Conservation (phyloP, 2,888 invertebrate species). For the Spatulosminthurus flaviceps region DNA sequence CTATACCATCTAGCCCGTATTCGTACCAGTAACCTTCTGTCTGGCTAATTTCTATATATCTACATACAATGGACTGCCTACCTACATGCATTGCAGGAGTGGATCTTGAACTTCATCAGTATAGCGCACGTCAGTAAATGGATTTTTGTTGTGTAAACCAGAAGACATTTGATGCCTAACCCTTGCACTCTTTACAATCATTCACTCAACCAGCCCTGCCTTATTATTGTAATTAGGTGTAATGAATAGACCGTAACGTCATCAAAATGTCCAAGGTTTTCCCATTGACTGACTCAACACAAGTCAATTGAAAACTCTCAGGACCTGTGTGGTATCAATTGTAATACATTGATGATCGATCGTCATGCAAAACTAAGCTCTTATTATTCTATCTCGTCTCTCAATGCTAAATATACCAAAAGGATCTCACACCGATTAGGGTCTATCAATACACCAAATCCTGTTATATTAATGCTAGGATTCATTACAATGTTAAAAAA, state of each 20-base stretch:
- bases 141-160: too few species aligned
- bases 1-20: too few species aligned
- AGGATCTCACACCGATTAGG: not conserved
- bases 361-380: not conserved
- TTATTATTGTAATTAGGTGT: slow-evolving; percentile 8
- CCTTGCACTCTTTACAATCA: not conserved
- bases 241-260: slow-evolving; percentile 3
- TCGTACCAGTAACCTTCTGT: too few species aligned
- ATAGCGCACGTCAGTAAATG: too few species aligned
- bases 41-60: too few species aligned
- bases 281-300: too few species aligned
- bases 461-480: not conserved
- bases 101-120: not conserved
- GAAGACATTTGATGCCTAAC: too few species aligned
- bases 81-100: not conserved
- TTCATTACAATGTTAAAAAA: not conserved
- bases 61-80: too few species aligned
- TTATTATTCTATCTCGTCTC: not conserved
- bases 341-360: too few species aligned
- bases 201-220: slow-evolving; percentile 2
- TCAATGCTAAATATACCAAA: too few species aligned
- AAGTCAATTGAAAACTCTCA: not conserved
- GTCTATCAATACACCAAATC: not conserved
- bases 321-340: not conserved
- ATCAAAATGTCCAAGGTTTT: not conserved